Evolutionary conservation across 64 coral and sea anemone genomes (phyloP).

Genomic region (Exaiptasia diaphana): DNA sequence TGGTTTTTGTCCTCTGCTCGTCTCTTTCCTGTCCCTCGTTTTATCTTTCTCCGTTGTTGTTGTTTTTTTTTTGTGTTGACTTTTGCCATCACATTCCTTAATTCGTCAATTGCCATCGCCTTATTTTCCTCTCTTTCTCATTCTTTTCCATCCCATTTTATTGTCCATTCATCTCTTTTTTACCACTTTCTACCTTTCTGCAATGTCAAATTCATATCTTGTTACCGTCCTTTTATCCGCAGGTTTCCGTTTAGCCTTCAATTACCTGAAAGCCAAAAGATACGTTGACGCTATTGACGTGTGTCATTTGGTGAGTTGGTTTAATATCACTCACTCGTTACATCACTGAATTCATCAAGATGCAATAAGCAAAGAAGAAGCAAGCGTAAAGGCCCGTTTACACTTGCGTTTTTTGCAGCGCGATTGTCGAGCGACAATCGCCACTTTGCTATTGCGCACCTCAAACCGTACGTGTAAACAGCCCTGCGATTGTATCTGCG

Average conservation of each 20-base stretch:
- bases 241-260: constrained; percentile 88
- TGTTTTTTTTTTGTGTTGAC: background rate
- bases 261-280: constrained; percentile 90
- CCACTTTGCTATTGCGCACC: no score
- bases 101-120: no score
- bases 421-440: no score
- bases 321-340: no score
- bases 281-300: constrained; percentile 88
- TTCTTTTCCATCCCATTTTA: background rate
- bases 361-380: no score
- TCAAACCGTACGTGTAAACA: no score
- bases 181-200: background rate
- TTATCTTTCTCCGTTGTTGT: background rate
- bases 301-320: constrained; percentile 67
- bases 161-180: background rate
- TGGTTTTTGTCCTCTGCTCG: background rate
- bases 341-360: no score
- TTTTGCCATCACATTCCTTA: no score
- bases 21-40: background rate
- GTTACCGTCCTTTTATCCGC: background rate
- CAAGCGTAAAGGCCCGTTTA: no score
- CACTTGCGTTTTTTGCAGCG: no score
- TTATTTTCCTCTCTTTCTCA: background rate
- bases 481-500: no score
- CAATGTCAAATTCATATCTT: background rate